These are phyloP conservation scores for Euplexia lucipara DNA, from an alignment of 2,888 invertebrate genomes.

Conservation along the genomic window DNA sequence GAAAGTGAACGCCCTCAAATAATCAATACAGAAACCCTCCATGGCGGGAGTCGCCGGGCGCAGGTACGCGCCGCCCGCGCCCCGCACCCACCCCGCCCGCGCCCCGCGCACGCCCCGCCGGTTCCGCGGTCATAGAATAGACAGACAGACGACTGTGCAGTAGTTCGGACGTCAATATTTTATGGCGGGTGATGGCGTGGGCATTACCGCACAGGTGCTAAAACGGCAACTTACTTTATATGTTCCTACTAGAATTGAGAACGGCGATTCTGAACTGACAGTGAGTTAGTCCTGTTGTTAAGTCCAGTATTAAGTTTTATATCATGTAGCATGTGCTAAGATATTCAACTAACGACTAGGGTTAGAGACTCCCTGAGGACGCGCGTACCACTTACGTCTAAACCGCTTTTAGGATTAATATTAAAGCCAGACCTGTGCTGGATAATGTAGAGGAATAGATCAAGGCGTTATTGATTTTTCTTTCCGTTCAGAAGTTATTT, in stretches of 20 bases:
- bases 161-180: constrained; percentile 67
- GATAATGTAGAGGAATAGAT: constrained; percentile 18
- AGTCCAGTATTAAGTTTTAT: constrained; percentile 41
- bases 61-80: constrained; percentile 81
- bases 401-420: constrained; percentile 41
- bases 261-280: constrained; percentile 25
- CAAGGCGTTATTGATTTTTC: constrained; percentile 25
- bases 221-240: constrained; percentile 46
- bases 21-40: constrained; percentile 76
- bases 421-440: constrained; percentile 16
- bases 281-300: constrained; percentile 32
- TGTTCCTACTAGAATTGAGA: constrained; percentile 39
- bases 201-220: constrained; percentile 58
- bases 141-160: constrained; percentile 69
- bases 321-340: constrained; percentile 39
- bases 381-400: constrained; percentile 22
- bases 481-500: neutral
- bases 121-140: constrained; percentile 77
- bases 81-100: constrained; percentile 67
- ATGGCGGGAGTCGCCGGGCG: constrained; percentile 78
- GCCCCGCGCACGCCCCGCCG: constrained; percentile 66
- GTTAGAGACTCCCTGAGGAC: constrained; percentile 37
- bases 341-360: constrained; percentile 41
- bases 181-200: constrained; percentile 56
- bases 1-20: constrained; percentile 87